A percentile compares a stretch with the other conserved stretches of the same genome.
Evolutionary conservation across 2,888 invertebrate genomes (phyloP).

Genomic region (Conus canariensis): DNA sequence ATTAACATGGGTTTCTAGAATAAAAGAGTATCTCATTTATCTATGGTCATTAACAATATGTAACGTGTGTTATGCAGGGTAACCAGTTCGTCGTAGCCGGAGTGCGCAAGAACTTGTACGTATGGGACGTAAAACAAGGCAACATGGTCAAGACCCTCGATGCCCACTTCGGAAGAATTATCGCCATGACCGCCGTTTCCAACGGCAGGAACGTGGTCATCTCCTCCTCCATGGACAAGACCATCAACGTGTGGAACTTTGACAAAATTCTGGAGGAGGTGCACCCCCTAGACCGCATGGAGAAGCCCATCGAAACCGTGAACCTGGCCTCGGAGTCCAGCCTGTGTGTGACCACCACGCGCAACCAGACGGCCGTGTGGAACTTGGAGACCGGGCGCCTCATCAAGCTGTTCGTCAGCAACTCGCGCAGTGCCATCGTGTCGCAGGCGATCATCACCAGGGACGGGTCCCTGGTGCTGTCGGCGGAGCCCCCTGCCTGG

Average conservation of each 20-base stretch:
- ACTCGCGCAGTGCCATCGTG: conserved; percentile 94
- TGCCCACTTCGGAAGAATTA: conserved; percentile 97
- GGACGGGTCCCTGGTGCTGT: conserved; percentile 90
- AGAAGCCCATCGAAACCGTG: conserved; percentile 95
- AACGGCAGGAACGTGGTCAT: conserved; percentile 86
- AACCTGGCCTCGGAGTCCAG: conserved; percentile 84
- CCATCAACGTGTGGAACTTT: conserved; percentile 99
- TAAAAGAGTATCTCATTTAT: too few species aligned
- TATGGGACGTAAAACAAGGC: conserved; percentile 91
- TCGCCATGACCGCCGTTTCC: conserved; percentile 91
- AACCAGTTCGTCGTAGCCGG: conserved; percentile 96
- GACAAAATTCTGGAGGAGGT: conserved; percentile 99
- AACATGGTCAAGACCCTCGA: conserved; percentile 94
- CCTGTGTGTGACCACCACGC: conserved; percentile 93
- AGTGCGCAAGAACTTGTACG: conserved; percentile 94
- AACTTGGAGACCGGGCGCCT: conserved; percentile 91
- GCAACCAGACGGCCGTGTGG: conserved; percentile 97
- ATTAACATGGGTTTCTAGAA: too few species aligned
- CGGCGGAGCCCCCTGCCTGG: conserved; percentile 95
- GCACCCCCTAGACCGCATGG: conserved; percentile 87
- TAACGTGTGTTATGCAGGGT: conserved; percentile 68
- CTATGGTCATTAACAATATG: too few species aligned
- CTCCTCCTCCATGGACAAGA: conserved; percentile 97
- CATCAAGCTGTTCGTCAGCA: conserved; percentile 92
- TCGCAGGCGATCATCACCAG: conserved; percentile 94